Evolutionary conservation across 92 coral and sea anemone species (phyloP).

Genomic region (Montipora capitata): DNA sequence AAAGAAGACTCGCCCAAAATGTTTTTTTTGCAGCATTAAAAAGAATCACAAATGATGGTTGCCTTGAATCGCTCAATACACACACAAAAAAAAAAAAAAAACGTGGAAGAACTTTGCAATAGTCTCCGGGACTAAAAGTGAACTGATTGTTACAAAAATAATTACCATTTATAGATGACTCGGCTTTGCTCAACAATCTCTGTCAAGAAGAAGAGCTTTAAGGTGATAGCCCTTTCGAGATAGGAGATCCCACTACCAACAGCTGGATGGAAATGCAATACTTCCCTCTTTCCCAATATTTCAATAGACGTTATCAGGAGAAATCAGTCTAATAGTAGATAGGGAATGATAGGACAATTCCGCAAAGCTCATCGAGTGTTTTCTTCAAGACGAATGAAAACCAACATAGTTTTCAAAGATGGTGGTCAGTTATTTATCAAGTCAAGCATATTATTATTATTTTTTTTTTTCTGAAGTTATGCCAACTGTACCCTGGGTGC

Average conservation of each 20-base stretch:
- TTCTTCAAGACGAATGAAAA: too few relatives aligned
- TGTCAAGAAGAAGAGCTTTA: slow-evolving; percentile 37
- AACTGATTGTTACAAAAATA: slow-evolving; percentile 17
- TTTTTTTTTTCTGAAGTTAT: too few relatives aligned
- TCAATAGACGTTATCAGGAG: slow-evolving; percentile 26
- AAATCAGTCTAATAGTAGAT: slow-evolving; percentile 46
- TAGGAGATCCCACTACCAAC: slow-evolving; percentile 65
- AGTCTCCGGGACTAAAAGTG: slow-evolving; percentile 45
- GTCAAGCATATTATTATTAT: too few relatives aligned
- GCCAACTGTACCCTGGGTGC: too few relatives aligned
- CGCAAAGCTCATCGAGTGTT: too few relatives aligned
- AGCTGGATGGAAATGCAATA: slow-evolving; percentile 65
- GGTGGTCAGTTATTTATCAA: too few relatives aligned
- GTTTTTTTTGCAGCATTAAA: slow-evolving; percentile 27
- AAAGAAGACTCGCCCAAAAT: slow-evolving; percentile 19
- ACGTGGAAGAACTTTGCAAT: slow-evolving; percentile 25
- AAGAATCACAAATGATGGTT: slow-evolving; percentile 33
- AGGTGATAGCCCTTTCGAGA: slow-evolving; percentile 44
- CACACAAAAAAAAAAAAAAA: background rate
- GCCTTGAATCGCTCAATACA: slow-evolving; percentile 35
- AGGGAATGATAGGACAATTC: too few relatives aligned
- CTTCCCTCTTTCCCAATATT: slow-evolving; percentile 42
- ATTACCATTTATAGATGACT: slow-evolving; percentile 47
- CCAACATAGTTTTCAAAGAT: too few relatives aligned
- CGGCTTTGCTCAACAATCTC: slow-evolving; percentile 37